Base-by-base conservation (phyloP, 1,140 invertebrate species). In the Drosophila pachea region DNA sequence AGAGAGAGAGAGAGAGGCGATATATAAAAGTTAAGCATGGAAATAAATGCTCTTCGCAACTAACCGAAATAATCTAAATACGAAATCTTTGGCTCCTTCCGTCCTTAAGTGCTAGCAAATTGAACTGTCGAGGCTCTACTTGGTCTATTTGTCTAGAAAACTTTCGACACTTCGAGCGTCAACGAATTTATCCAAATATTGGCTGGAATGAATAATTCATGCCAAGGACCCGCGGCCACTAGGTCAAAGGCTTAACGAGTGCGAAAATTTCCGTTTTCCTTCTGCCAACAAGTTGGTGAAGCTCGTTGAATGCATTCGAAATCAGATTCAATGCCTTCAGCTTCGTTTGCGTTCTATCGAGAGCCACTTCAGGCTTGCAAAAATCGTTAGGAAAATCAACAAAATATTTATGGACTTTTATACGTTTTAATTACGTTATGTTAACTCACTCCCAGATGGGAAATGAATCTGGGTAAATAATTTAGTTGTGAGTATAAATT, bases 101-200 rank as follows among this genome's bases (percentile, higher is more conserved):
- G 31, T 11, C 38, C 53, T 64, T 22, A 53, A 65, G 22, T 53
- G 16, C 32, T 4, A 12, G n/a, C 63, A 38, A 71, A 61, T 68
- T 56, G 35, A 22, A 52, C 43, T 67, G 45, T 49, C 50, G 35
- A 33, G 9, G 32, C 22, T 22, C 22, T 1, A 22, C 22, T 22
- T 22, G 22, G 22, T 22, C 22, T 22, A 22, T 22, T 12, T 8
- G 12, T 12, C 6, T 0, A 14, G 7, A 14, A 35, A 50, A 50
- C n/a, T 4, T 11, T 38, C 36, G 8, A 50, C 14, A 16, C 29
- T 33, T 33, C 31, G n/a, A 33, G 49, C 49, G 9, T 12, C 43
- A 35, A 22, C 22, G 22, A 22, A 22, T 22, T 22, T 22, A 22
- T 22, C n/a, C 12, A 8, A 50, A 50, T 14, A 32, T 49, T 47